These are phyloP conservation scores for Gisinianus flammeolus DNA, from an alignment of 2,888 invertebrate genomes.

Conservation along the genomic window DNA sequence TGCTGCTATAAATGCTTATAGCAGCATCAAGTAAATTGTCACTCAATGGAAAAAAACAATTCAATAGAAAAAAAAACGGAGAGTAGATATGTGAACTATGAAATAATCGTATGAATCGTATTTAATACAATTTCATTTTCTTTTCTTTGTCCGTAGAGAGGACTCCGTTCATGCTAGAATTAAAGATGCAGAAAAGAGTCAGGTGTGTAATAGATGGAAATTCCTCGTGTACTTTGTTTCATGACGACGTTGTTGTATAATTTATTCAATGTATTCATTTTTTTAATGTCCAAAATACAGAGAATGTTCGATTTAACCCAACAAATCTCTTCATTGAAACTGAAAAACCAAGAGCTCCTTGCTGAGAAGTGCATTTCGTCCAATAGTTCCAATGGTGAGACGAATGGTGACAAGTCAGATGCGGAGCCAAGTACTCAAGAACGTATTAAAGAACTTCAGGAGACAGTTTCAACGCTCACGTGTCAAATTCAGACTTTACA, in stretches of 20 bases:
- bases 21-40: no score
- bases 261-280: neutral
- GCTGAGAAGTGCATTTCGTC: slow-evolving; percentile 72
- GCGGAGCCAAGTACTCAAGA: slow-evolving; percentile 56
- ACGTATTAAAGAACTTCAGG: slow-evolving; percentile 69
- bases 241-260: neutral
- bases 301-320: slow-evolving; percentile 58
- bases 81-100: no score
- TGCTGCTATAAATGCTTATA: no score
- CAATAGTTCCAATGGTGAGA: slow-evolving; percentile 47
- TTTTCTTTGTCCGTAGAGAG: no score
- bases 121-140: no score
- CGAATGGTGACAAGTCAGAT: slow-evolving; percentile 54
- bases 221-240: neutral
- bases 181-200: slow-evolving; percentile 58
- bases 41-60: no score
- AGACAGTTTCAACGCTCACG: slow-evolving; percentile 89
- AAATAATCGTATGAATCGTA: no score
- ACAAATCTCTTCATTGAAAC: slow-evolving; percentile 55
- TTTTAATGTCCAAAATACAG: slow-evolving; percentile 37
- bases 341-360: slow-evolving; percentile 90
- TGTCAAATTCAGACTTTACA: slow-evolving; percentile 74
- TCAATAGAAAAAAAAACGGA: no score
- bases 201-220: slow-evolving; percentile 45
- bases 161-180: slow-evolving; percentile 58